Evolutionary conservation across 1,140 invertebrate species (phyloP).

Genomic region (Sitobion miscanthi): DNA sequence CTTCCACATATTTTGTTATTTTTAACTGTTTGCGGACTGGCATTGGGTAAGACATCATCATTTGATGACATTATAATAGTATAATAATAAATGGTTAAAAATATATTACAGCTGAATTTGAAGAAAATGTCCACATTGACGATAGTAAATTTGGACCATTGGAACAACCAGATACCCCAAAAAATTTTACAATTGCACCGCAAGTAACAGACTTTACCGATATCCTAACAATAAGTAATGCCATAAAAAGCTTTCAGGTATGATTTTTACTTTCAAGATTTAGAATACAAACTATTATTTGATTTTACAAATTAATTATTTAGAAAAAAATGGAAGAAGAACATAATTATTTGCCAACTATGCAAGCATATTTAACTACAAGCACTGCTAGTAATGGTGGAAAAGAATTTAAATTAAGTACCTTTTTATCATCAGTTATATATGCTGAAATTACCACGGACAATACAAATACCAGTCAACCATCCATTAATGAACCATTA

Average conservation of each 20-base stretch:
- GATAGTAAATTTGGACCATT: slow-evolving; percentile 49
- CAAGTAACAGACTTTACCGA: slow-evolving; percentile 43
- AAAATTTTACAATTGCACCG: neutral
- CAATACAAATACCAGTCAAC: slow-evolving; percentile 42
- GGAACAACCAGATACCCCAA: slow-evolving; percentile 44
- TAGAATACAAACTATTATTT: neutral
- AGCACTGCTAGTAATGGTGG: slow-evolving; percentile 48
- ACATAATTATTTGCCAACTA: slow-evolving; percentile 43
- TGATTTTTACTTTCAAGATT: neutral
- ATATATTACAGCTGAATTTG: slow-evolving; percentile 33
- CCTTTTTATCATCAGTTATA: slow-evolving; percentile 32
- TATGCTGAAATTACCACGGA: slow-evolving; percentile 43
- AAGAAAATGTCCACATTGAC: slow-evolving; percentile 47
- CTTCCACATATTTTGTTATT: neutral
- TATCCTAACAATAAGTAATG: slow-evolving; percentile 42
- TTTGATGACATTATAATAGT: neutral
- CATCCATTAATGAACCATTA: slow-evolving; percentile 43
- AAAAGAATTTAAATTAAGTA: slow-evolving; percentile 45
- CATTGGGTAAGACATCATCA: neutral
- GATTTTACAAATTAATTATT: neutral
- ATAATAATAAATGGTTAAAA: neutral
- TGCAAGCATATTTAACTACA: slow-evolving; percentile 55
- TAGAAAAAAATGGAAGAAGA: slow-evolving; percentile 52
- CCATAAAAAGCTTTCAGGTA: slow-evolving; percentile 51
- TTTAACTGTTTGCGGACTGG: neutral